Conservation (phyloP, 1,140 invertebrate genomes). For the Druon quercuslanigerum region DNA sequence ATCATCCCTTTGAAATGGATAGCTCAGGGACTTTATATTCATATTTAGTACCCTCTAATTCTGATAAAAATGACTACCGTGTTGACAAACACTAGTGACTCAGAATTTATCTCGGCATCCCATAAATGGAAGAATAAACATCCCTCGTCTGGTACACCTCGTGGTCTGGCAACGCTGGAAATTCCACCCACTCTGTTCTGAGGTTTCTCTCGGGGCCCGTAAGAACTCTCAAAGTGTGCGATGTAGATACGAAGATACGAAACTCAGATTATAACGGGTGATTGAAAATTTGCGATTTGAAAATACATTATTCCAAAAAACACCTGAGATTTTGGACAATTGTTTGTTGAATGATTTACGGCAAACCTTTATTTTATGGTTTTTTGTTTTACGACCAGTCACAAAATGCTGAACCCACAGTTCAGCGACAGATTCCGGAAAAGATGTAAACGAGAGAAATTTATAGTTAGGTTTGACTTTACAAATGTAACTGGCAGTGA, state of each 20-base stretch:
- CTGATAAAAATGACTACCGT: slow-evolving; percentile 31
- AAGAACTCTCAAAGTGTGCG: slow-evolving; percentile 56
- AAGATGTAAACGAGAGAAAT: slow-evolving; percentile 2
- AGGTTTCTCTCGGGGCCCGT: slow-evolving; percentile 58
- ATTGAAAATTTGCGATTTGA: slow-evolving; percentile 37
- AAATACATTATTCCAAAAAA: background rate
- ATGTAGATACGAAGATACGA: slow-evolving; percentile 31
- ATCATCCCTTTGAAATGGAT: background rate
- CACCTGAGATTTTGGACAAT: background rate
- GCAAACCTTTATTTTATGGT: background rate
- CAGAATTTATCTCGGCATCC: slow-evolving; percentile 38
- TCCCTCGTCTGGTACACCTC: slow-evolving; percentile 28
- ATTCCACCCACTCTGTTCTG: slow-evolving; percentile 64
- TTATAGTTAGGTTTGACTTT: slow-evolving; percentile 7
- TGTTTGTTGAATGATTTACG: background rate
- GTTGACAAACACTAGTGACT: slow-evolving; percentile 56
- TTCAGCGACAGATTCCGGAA: slow-evolving; percentile 18
- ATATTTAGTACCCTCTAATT: background rate
- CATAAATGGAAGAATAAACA: slow-evolving; percentile 41
- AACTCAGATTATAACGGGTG: slow-evolving; percentile 54
- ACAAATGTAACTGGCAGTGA: slow-evolving; percentile 3
- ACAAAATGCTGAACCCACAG: background rate
- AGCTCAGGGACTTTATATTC: background rate
- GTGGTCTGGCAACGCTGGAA: slow-evolving; percentile 66
- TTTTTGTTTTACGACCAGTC: background rate